phyloP scores from a whole-genome alignment of 2,888 invertebrate species.

The Synergus gifuensis region DNA sequence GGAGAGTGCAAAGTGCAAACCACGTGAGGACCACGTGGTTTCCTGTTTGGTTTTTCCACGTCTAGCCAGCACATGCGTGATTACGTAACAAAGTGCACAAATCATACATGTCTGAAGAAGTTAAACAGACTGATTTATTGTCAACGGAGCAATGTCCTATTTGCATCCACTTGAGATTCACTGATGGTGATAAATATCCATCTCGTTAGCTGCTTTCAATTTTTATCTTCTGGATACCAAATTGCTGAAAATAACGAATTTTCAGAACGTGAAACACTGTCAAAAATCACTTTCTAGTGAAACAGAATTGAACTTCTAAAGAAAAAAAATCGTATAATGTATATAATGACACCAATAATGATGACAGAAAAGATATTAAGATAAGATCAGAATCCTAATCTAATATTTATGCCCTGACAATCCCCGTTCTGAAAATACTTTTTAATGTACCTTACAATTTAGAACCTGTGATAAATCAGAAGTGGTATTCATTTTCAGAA shows the following conservation, averaged over 20 bases:
- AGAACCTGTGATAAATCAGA: conserved; percentile 27
- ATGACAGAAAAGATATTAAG: conserved; percentile 13
- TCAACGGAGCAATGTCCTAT: conserved; percentile 67
- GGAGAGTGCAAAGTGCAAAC: conserved; percentile 44
- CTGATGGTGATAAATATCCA: conserved; percentile 14
- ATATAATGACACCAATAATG: conserved; percentile 5
- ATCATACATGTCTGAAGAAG: conserved; percentile 71
- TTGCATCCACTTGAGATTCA: conserved; percentile 54
- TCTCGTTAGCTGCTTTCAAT: neutral
- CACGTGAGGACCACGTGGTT: conserved; percentile 75
- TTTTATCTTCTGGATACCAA: neutral
- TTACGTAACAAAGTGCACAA: conserved; percentile 72
- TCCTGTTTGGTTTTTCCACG: conserved; percentile 74
- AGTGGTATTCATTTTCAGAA: conserved; percentile 35
- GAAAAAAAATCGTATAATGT: too few species aligned
- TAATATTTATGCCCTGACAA: conserved; percentile 12
- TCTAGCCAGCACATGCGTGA: conserved; percentile 73
- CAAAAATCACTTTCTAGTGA: neutral
- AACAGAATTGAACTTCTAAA: neutral
- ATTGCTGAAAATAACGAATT: neutral
- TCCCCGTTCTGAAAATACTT: neutral
- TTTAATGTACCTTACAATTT: conserved; percentile 4
- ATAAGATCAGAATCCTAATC: conserved; percentile 20
- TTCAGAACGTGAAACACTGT: too few species aligned
- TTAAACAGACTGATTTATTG: conserved; percentile 74